phyloP scores from a whole-genome alignment of 2,888 invertebrate genomes.

The Arctia plantaginis region DNA sequence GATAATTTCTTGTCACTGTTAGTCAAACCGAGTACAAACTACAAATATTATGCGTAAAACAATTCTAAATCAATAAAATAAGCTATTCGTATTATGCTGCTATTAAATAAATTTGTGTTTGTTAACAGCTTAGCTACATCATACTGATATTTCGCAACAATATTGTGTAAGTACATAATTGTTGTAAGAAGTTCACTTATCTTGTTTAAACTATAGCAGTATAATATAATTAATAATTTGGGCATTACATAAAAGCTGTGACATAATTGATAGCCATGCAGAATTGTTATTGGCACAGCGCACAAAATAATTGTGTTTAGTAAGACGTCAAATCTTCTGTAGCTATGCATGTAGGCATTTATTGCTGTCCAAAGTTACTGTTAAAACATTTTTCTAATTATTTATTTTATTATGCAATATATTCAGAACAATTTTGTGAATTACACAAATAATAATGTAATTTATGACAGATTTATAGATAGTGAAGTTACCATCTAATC shows the following conservation, averaged over 20 bases:
- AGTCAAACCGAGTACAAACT: constrained; percentile 32
- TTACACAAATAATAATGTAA: too few relatives aligned
- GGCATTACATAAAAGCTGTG: constrained; percentile 44
- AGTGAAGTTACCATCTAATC: too few relatives aligned
- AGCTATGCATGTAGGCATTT: constrained; percentile 24
- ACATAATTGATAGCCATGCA: constrained; percentile 26
- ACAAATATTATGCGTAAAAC: constrained; percentile 8
- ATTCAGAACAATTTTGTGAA: too few relatives aligned
- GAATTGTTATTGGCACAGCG: constrained; percentile 26
- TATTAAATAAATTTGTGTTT: neutral
- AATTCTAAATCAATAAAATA: constrained; percentile 4
- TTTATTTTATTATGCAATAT: too few relatives aligned
- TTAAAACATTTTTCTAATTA: neutral
- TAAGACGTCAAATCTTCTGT: constrained; percentile 18
- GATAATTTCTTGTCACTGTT: too few relatives aligned
- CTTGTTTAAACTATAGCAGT: constrained; percentile 33
- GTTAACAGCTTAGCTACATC: neutral
- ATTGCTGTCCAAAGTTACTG: constrained; percentile 6
- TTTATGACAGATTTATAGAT: too few relatives aligned
- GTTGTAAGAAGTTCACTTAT: neutral
- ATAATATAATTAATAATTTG: constrained; percentile 26
- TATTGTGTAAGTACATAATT: neutral
- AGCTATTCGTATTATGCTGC: neutral
- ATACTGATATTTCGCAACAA: neutral
- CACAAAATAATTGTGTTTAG: constrained; percentile 34